Evolutionary conservation across 2,113 vertebrate genomes (phyloP).

Genomic region (Thunnus maccoyii): DNA sequence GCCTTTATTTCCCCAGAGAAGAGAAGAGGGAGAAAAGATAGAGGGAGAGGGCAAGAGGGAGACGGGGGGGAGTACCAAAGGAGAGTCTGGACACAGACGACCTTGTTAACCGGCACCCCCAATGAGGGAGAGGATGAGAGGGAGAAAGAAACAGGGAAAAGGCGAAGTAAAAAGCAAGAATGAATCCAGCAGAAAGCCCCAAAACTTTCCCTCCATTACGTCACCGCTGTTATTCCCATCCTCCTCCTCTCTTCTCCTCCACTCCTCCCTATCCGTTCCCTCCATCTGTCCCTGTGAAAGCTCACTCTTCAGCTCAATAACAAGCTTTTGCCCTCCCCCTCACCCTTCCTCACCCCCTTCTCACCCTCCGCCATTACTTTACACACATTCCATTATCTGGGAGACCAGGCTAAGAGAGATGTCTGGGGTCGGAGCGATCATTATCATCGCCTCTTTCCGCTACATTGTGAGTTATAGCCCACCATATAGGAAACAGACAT

Average conservation of each 20-base stretch:
- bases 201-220: conserved; percentile 74
- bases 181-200: conserved; percentile 57
- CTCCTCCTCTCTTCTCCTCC: conserved; percentile 50
- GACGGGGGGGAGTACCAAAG: conserved; percentile 56
- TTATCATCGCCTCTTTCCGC: conserved; percentile 78
- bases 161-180: conserved; percentile 57
- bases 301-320: conserved; percentile 75
- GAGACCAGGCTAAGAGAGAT: conserved; percentile 75
- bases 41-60: conserved; percentile 75
- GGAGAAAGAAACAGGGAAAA: conserved; percentile 58
- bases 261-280: conserved; percentile 59
- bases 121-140: conserved; percentile 75
- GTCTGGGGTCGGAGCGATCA: conserved; percentile 76
- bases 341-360: conserved; percentile 51
- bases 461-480: conserved; percentile 74
- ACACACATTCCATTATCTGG: conserved; percentile 78
- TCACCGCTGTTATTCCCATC: conserved; percentile 72
- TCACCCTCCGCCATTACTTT: conserved; percentile 72
- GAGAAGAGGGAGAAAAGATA: conserved; percentile 68
- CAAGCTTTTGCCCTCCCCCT: conserved; percentile 67
- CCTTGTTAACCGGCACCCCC: conserved; percentile 77
- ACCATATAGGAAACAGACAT: conserved; percentile 80
- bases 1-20: conserved; percentile 80
- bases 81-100: conserved; percentile 84
- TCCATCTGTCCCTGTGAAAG: conserved; percentile 68